A percentile compares a stretch with the other conserved stretches of the same genome.
Evolutionary conservation across 2,888 invertebrate genomes (phyloP).

Genomic region (Rhamphomyia laevipes): DNA sequence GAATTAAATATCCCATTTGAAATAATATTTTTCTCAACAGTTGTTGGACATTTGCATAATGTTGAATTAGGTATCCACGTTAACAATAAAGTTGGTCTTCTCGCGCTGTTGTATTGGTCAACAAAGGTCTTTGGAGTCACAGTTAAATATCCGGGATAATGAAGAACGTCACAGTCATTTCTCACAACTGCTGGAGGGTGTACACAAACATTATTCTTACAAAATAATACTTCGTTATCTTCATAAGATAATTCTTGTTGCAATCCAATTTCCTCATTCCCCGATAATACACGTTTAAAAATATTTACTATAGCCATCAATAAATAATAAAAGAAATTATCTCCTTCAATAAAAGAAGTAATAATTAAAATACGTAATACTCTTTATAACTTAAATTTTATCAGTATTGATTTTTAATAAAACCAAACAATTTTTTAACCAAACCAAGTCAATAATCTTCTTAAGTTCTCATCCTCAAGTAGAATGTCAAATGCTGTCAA

Average conservation of each 20-base stretch:
- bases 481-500: too few relatives aligned
- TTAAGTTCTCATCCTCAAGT: too few relatives aligned
- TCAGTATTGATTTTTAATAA: too few relatives aligned
- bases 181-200: slow-evolving; percentile 81
- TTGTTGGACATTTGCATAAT: slow-evolving; percentile 70
- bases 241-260: slow-evolving; percentile 40
- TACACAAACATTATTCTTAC: slow-evolving; percentile 96
- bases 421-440: too few relatives aligned
- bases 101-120: slow-evolving; percentile 63
- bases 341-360: too few relatives aligned
- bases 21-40: slow-evolving; percentile 44
- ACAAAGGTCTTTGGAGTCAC: slow-evolving; percentile 73
- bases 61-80: slow-evolving; percentile 94
- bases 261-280: too few relatives aligned
- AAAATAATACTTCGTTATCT: slow-evolving; percentile 75
- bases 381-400: too few relatives aligned
- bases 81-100: slow-evolving; percentile 69
- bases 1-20: slow-evolving; percentile 7
- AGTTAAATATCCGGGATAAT: slow-evolving; percentile 86
- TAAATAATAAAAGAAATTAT: too few relatives aligned
- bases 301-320: too few relatives aligned
- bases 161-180: slow-evolving; percentile 71
- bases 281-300: too few relatives aligned
- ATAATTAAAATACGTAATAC: too few relatives aligned
- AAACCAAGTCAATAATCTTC: too few relatives aligned